Percentiles rank a stretch among this genome's conserved stretches.
phyloP scores from a whole-genome alignment of 2,888 invertebrate species.

The Plemyria rubiginata region DNA sequence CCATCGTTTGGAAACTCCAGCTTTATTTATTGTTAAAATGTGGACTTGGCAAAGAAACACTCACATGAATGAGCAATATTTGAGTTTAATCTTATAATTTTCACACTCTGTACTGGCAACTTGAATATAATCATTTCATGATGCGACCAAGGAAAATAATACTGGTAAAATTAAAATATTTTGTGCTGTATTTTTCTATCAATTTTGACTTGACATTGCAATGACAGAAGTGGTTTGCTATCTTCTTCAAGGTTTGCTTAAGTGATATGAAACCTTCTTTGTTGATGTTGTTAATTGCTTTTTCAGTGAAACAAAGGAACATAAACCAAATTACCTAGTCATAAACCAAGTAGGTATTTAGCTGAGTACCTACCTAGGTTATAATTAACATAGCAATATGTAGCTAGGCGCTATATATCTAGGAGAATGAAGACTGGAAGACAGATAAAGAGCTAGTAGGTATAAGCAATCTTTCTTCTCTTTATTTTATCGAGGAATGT shows the following conservation, averaged over 20 bases:
- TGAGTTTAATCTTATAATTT: slow-evolving; percentile 49
- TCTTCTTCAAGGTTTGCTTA: background rate
- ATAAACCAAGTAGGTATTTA: background rate
- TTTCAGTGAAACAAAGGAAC: background rate
- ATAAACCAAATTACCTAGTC: background rate
- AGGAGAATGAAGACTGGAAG: too few species aligned
- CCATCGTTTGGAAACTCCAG: slow-evolving; percentile 52
- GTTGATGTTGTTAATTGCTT: background rate
- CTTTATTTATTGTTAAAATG: slow-evolving; percentile 41
- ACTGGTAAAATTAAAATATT: slow-evolving; percentile 13
- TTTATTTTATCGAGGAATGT: too few species aligned
- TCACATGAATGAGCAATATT: slow-evolving; percentile 50
- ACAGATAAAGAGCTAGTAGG: too few species aligned
- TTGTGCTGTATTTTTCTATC: slow-evolving; percentile 14
- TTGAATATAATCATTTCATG: slow-evolving; percentile 64
- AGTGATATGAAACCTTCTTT: slow-evolving; percentile 1
- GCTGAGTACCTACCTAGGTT: too few species aligned
- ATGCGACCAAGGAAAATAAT: slow-evolving; percentile 37
- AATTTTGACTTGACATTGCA: slow-evolving; percentile 4
- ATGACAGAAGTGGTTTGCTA: background rate
- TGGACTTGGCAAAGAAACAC: slow-evolving; percentile 46
- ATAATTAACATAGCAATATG: too few species aligned
- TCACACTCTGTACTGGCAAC: slow-evolving; percentile 46
- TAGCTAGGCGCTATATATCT: too few species aligned
- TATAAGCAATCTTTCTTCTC: too few species aligned